Base-by-base conservation (phyloP, 1,140 invertebrate species). In the Globodera ellingtonae region DNA sequence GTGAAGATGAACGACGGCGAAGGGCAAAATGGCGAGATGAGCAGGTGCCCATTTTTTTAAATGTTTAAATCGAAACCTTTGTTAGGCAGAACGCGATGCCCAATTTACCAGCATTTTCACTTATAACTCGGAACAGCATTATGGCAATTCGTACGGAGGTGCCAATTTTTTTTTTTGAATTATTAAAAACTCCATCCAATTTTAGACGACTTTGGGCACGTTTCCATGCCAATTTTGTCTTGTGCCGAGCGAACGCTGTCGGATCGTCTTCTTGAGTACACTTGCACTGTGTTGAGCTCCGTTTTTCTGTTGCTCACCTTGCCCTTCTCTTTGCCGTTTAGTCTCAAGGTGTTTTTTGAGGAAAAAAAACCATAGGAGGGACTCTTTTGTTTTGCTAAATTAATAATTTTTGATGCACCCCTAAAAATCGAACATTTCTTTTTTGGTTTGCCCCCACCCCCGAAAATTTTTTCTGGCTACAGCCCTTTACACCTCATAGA, bases 51-150 rank as follows among this genome's bases (percentile, higher is more conserved):
- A 52, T 52, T 52, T 52, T 52, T 52, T 52, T 8, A 50, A 62
- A 62, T 62, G 13, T 62, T 62, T 13, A 21, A 48, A 35, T 35
- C 48, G 35, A 18, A 67, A 67, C 35, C 18, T 66, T 70, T 59
- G 59, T 62, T 62, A 62, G 56, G 15, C 56, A 13, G 10, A 62
- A 62, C 10, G 6, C 5, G 79, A 81, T 13, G 56, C 70, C 8
- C 71, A 62, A 18, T 83, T 70, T 59, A 69, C 76, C 18, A 77
- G 62, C 15, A 77, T 80, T 56, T 85, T 86, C 67, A 85, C 84
- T 4, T 85, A 85, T 72, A 87, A 85, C 59, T 81, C 85, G 9
- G 84, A 86, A 62, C 56, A 67, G 18, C 48, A 84, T 44, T 87
- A 84, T 72, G 47, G 65, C 65, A 21, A 78, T 59, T 18, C 62